Evolutionary conservation across 2,888 invertebrate species (phyloP).

Genomic region (Choreutis nemorana): DNA sequence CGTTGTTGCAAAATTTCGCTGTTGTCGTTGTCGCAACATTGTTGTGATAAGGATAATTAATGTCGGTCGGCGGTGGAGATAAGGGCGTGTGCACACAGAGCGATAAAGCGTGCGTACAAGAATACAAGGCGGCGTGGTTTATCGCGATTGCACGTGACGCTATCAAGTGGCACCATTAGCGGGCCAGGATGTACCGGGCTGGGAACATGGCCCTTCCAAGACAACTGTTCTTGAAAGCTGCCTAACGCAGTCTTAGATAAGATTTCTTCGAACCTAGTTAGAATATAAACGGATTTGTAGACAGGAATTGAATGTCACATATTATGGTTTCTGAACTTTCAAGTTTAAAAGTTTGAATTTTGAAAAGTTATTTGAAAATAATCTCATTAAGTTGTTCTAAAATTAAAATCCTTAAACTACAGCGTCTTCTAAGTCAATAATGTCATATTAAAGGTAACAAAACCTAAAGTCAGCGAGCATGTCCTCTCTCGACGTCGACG

Average conservation of each 20-base stretch:
- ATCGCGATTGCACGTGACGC: conserved; percentile 15
- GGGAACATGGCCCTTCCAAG: conserved; percentile 1
- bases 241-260: conserved; percentile 4
- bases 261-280: conserved; percentile 2
- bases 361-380: too few species aligned
- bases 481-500: not conserved
- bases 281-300: conserved; percentile 1
- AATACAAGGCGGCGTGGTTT: conserved; percentile 6
- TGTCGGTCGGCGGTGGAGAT: too few species aligned
- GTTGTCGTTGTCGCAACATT: conserved; percentile 13
- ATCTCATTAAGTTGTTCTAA: too few species aligned
- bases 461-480: too few species aligned
- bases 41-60: conserved; percentile 15
- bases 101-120: conserved; percentile 13
- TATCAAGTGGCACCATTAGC: conserved; percentile 14
- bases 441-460: too few species aligned
- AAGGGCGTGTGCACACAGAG: conserved; percentile 8
- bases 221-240: conserved; percentile 2
- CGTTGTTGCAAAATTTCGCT: conserved; percentile 3
- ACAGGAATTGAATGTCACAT: conserved; percentile 3
- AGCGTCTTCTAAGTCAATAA: too few species aligned
- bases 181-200: conserved; percentile 1
- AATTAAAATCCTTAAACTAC: too few species aligned
- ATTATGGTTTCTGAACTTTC: conserved; percentile 1
- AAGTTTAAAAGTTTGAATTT: too few species aligned